These are phyloP conservation scores for Pterostichus niger DNA, from an alignment of 2,888 invertebrate species.

Conservation along the genomic window DNA sequence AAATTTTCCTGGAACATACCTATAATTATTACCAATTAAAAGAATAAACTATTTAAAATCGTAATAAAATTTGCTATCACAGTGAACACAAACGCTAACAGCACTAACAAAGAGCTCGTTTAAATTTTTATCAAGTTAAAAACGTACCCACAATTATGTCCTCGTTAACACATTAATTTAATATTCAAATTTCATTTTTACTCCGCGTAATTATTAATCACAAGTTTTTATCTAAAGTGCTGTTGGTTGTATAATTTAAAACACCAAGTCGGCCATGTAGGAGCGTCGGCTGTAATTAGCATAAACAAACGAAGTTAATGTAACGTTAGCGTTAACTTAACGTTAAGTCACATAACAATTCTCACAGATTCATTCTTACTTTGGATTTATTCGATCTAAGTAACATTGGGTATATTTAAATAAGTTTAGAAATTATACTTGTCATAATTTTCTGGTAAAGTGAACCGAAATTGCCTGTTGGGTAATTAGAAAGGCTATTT, in stretches of 20 bases:
- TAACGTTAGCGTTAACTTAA: conserved; percentile 2
- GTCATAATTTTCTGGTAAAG: not conserved
- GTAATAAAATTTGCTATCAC: not conserved
- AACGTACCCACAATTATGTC: conserved; percentile 59
- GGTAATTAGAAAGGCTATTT: too few relatives aligned
- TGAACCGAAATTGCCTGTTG: not conserved
- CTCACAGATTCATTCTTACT: conserved; percentile 19
- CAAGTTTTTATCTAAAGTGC: conserved; percentile 61
- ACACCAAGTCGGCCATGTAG: conserved; percentile 41
- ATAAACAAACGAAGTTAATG: conserved; percentile 48
- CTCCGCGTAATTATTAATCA: conserved; percentile 54
- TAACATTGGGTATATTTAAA: conserved; percentile 7
- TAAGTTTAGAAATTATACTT: not conserved
- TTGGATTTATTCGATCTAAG: not conserved
- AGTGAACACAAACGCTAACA: conserved; percentile 18
- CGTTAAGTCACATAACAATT: conserved; percentile 31
- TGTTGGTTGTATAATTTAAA: conserved; percentile 59
- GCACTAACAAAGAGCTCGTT: conserved; percentile 56
- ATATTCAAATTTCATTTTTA: conserved; percentile 58
- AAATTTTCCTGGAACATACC: not conserved
- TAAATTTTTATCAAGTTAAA: conserved; percentile 57
- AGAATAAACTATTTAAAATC: conserved; percentile 25
- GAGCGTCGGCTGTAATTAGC: conserved; percentile 43
- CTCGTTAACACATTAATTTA: conserved; percentile 58
- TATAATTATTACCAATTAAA: conserved; percentile 15